Evolutionary conservation across 2,888 invertebrate species (phyloP).

Genomic region (Harpalus rubripes): DNA sequence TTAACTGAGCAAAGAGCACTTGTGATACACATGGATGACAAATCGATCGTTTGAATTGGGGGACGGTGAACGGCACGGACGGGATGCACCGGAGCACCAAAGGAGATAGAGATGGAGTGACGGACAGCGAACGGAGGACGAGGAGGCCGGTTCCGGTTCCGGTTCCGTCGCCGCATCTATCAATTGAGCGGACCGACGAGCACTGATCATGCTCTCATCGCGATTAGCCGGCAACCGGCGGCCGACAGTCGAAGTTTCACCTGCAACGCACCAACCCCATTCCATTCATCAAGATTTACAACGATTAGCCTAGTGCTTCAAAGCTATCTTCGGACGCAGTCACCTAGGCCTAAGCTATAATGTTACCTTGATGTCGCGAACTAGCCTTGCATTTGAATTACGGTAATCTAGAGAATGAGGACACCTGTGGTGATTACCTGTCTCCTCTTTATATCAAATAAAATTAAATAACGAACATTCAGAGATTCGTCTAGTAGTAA

Average conservation of each 20-base stretch:
- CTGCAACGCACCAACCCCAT: conserved; percentile 6
- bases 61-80: neutral
- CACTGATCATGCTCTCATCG: conserved; percentile 55
- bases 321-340: conserved; percentile 21
- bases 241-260: neutral
- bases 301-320: neutral
- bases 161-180: conserved; percentile 48
- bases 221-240: conserved; percentile 36
- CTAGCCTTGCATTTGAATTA: too few species aligned
- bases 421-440: too few species aligned
- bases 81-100: conserved; percentile 23
- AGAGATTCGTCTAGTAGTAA: too few species aligned
- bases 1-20: conserved; percentile 55
- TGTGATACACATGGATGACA: conserved; percentile 30
- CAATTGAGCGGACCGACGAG: conserved; percentile 48
- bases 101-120: conserved; percentile 17
- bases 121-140: conserved; percentile 31
- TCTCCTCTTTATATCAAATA: too few species aligned
- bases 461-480: too few species aligned
- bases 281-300: conserved; percentile 18
- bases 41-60: conserved; percentile 10
- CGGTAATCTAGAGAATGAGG: too few species aligned
- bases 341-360: neutral
- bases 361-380: too few species aligned
- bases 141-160: conserved; percentile 61